Evolutionary conservation across 1,140 invertebrate genomes (phyloP).

Genomic region (Eupeodes corollae): DNA sequence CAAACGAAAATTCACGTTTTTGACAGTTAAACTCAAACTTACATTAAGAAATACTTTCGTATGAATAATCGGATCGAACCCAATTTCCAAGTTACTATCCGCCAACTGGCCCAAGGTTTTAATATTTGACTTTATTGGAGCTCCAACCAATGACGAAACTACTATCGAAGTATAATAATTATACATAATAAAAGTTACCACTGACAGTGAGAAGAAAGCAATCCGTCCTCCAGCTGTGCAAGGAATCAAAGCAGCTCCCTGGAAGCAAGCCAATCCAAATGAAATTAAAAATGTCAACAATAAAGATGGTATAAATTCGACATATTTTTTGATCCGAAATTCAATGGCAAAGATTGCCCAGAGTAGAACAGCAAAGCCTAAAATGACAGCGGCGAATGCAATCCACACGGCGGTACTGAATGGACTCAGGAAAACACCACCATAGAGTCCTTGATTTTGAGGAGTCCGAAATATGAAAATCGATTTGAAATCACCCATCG

Average conservation of each 20-base stretch:
- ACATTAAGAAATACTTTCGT: slow-evolving; percentile 26
- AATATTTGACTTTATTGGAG: slow-evolving; percentile 22
- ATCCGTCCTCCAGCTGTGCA: slow-evolving; percentile 27
- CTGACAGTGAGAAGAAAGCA: slow-evolving; percentile 22
- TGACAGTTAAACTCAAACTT: slow-evolving; percentile 3
- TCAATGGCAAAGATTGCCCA: slow-evolving; percentile 27
- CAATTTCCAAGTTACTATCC: slow-evolving; percentile 26
- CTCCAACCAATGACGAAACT: slow-evolving; percentile 23
- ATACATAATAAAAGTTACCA: slow-evolving; percentile 26
- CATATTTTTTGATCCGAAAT: slow-evolving; percentile 8
- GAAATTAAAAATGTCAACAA: slow-evolving; percentile 25
- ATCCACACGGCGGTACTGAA: slow-evolving; percentile 27
- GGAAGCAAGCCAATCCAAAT: slow-evolving; percentile 26
- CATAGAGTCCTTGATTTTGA: slow-evolving; percentile 12
- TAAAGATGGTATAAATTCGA: slow-evolving; percentile 16
- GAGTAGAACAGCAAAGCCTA: slow-evolving; percentile 14
- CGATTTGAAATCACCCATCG: slow-evolving; percentile 17
- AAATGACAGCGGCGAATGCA: slow-evolving; percentile 14
- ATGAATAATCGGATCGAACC: slow-evolving; percentile 18
- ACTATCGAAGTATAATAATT: slow-evolving; percentile 35
- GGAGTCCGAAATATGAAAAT: slow-evolving; percentile 32
- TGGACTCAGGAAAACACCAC: slow-evolving; percentile 23
- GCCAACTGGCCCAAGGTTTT: slow-evolving; percentile 26
- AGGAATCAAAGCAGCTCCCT: slow-evolving; percentile 25
- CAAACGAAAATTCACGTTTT: not conserved